Evolutionary conservation across 2,797 vertebrate species (phyloP), one percentile per base, ranked within the genome.

Genomic region (Florisuga fusca): DNA sequence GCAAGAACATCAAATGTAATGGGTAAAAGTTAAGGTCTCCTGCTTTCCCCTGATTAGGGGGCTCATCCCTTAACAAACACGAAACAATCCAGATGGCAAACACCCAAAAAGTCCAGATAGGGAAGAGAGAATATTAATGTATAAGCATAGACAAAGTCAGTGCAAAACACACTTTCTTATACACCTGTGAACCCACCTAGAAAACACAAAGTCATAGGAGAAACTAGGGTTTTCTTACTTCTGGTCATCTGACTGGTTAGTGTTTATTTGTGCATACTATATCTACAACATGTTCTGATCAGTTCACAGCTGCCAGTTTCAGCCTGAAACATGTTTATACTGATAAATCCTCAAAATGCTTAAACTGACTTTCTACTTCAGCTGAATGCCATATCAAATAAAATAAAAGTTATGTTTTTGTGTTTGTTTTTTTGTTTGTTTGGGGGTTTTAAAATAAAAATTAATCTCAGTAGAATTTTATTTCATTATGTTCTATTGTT

Each of bases 401-500:
- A 48, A 64, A n/a, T 2, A 34, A 34, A 48, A 23, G 3, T 6
- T 41, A 41, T 15, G 5, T 6, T 41, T 41, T 41, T 41, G 38
- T 41, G 38, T 36, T 36, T 36, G 36, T 41, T 41, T 41, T 6
- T 15, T 41, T 41, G 38, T 14, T 41, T 41, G 38, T 41, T 41
- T 41, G 38, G 12, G 38, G 38, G 20, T 5, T 64, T 64, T 15
- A 22, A 38, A 76, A 50, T 23, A 1, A 74, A 83, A 68, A 51
- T 8, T n/a, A 29, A 34, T 54, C 27, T 69, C 5, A 1, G 3
- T 23, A 19, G 63, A 75, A 13, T 62, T 83, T 75, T 46, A 3
- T 77, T 86, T 54, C 0, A 0, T 54, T 64, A 41, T 6, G 7
- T 58, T 2, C 0, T n/a, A 19, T 54, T 51, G 10, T 33, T 84